phyloP scores from a whole-genome alignment of 2,113 vertebrate species.

The Podilymbus podiceps region DNA sequence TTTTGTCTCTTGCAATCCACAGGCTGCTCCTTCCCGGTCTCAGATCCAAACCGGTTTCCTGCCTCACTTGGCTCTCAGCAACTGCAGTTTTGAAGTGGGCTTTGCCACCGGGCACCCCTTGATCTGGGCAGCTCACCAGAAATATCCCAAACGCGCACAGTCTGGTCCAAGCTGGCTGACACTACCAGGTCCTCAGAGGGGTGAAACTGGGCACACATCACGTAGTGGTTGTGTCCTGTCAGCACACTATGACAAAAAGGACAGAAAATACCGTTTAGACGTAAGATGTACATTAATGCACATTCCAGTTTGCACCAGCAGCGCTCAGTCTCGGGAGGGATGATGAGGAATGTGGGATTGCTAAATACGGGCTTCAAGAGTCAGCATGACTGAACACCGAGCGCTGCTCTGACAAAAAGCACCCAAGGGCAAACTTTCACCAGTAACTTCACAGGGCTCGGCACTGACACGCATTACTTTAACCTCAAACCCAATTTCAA shows the following conservation, averaged over 20 bases:
- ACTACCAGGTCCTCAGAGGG: constrained; percentile 95
- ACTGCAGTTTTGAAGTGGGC: constrained; percentile 49
- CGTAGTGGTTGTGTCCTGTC: constrained; percentile 96
- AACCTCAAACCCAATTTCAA: neutral
- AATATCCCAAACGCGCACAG: constrained; percentile 98
- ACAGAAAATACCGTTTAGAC: neutral
- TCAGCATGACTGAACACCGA: neutral
- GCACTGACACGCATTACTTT: neutral
- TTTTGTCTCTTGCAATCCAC: neutral
- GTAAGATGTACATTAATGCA: neutral
- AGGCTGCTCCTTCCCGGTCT: neutral
- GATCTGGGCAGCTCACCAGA: constrained; percentile 86
- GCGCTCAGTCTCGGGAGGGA: neutral
- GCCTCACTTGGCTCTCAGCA: neutral
- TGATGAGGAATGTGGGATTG: neutral
- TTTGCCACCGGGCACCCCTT: neutral
- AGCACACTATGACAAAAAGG: constrained; percentile 79
- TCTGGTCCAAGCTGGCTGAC: constrained; percentile 96
- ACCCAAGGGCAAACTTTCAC: neutral
- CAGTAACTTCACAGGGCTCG: neutral
- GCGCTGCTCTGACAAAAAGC: too few relatives aligned
- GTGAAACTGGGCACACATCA: constrained; percentile 98
- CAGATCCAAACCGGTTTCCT: rapidly evolving
- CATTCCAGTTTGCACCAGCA: neutral
- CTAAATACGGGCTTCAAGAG: neutral